Evolutionary conservation across 2,113 vertebrate species (phyloP).

Genomic region (Mormyrus lacerda): DNA sequence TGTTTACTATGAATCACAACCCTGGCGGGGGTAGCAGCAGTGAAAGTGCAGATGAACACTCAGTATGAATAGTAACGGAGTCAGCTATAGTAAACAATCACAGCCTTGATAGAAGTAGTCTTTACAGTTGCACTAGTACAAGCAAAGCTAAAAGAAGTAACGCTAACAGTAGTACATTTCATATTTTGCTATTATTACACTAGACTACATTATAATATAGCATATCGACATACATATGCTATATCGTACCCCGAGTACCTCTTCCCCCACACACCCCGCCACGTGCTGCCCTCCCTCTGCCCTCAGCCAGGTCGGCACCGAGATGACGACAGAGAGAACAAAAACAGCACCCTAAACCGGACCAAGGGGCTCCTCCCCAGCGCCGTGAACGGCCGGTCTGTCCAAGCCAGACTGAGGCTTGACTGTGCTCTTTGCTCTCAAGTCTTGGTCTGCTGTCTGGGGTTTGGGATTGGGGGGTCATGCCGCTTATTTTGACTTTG

Average conservation of each 20-base stretch:
- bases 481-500: neutral
- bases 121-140: neutral
- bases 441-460: conserved; percentile 26
- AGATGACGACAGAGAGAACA: neutral
- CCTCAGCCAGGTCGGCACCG: neutral
- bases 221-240: neutral
- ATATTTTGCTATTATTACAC: neutral
- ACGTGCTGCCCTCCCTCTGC: neutral
- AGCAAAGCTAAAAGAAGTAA: neutral
- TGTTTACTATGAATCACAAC: neutral
- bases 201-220: neutral
- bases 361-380: conserved; percentile 35
- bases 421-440: conserved; percentile 51
- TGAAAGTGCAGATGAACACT: neutral
- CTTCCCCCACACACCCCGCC: neutral
- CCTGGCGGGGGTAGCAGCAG: neutral
- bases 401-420: conserved; percentile 50
- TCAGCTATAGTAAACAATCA: neutral
- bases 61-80: neutral
- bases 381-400: conserved; percentile 50
- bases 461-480: neutral
- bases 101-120: neutral
- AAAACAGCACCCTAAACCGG: conserved; percentile 14
- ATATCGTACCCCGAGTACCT: neutral
- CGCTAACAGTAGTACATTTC: neutral